Conservation (phyloP, 2,888 invertebrate species). For the Galerucella pusilla region DNA sequence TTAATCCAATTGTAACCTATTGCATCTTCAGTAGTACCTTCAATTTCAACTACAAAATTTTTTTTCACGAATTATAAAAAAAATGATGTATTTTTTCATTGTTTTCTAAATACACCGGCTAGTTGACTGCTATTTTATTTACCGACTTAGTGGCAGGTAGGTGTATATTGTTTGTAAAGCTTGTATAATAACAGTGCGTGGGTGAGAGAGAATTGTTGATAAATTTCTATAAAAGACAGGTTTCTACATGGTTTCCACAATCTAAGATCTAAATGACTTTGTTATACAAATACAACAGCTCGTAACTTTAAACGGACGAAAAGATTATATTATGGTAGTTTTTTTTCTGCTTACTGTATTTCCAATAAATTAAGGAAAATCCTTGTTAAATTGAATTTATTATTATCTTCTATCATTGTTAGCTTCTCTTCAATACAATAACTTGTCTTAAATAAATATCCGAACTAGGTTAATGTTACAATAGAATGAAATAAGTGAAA, state of each 20-base stretch:
- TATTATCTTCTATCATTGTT: background rate
- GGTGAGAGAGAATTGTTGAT: constrained; percentile 24
- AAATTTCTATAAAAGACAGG: constrained; percentile 22
- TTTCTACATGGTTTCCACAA: constrained; percentile 20
- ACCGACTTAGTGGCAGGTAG: constrained; percentile 9
- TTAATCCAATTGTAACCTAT: no score
- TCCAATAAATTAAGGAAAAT: background rate
- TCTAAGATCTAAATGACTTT: constrained; percentile 27
- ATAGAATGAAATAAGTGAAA: no score
- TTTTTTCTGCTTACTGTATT: background rate
- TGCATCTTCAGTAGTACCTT: no score
- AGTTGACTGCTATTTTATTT: background rate
- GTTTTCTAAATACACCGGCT: background rate
- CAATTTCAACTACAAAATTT: no score
- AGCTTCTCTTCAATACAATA: background rate
- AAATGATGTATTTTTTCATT: background rate
- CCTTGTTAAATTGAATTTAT: background rate
- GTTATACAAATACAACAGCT: constrained; percentile 27
- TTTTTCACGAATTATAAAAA: no score
- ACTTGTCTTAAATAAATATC: background rate
- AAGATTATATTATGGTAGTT: background rate
- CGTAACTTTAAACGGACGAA: constrained; percentile 10
- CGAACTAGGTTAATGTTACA: no score
- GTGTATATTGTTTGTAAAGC: constrained; percentile 20
- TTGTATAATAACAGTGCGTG: background rate